Conservation (phyloP, 2,797 vertebrate genomes). For the Staurois parvus region DNA sequence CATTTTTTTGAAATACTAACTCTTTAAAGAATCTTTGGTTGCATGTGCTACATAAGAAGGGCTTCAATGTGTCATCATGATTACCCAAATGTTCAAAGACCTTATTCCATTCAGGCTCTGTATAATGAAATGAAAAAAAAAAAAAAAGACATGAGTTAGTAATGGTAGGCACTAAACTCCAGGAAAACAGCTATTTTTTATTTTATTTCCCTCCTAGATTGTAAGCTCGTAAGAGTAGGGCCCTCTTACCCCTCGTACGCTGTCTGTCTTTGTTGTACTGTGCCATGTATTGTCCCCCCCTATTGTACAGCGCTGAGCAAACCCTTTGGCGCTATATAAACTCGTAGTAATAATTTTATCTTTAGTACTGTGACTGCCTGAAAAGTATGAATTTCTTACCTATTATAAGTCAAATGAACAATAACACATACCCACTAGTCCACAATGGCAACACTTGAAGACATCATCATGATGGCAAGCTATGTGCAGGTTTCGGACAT, state of each 20-base stretch:
- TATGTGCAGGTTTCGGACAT: conserved; percentile 62
- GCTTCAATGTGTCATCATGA: conserved; percentile 48
- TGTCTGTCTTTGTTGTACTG: too few species aligned
- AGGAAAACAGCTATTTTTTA: too few species aligned
- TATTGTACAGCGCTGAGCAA: too few species aligned
- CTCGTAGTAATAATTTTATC: too few species aligned
- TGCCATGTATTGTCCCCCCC: too few species aligned
- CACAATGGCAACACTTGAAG: conserved; percentile 64
- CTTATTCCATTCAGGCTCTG: conserved; percentile 66
- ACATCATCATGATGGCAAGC: conserved; percentile 58
- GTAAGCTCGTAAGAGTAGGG: too few species aligned
- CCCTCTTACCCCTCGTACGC: too few species aligned
- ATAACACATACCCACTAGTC: conserved; percentile 68
- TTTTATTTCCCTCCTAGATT: too few species aligned
- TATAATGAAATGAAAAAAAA: conserved; percentile 26
- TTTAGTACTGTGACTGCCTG: neutral
- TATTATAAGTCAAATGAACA: neutral
- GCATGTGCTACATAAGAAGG: conserved; percentile 30
- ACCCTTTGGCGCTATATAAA: too few species aligned
- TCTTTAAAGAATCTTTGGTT: conserved; percentile 57
- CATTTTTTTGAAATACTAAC: conserved; percentile 22
- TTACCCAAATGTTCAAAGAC: conserved; percentile 66
- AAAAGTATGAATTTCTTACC: too few species aligned
- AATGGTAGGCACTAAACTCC: neutral
- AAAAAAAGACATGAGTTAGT: neutral